Base-by-base conservation (phyloP, 2,113 vertebrate species). In the Brienomyrus brachyistius region DNA sequence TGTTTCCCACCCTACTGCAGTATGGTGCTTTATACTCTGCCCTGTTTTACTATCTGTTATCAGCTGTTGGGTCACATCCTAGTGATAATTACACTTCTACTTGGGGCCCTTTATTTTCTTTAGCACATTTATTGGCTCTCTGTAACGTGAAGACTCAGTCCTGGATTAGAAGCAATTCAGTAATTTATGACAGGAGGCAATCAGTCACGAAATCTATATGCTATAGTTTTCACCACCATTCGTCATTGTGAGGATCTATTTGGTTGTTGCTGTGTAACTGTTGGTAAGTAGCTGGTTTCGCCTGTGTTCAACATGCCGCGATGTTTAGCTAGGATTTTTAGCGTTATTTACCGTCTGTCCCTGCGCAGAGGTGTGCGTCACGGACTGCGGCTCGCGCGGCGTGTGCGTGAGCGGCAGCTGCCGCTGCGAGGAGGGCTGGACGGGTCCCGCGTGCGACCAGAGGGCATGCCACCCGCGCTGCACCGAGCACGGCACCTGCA, bases 351-450 rank as follows among this genome's bases (percentile, higher is more conserved):
- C 74, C 50, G 2, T 35, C 86, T 31, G 4, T 85, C 83, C 56
- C 59, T 11, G 87, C 23, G 4, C 94, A 99, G 98, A 99, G 87
- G 94, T 99, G 86, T 99, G 98, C 23, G 93, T 96, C 0, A 96
- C 94, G 92, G 98, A 98, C 95, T 99, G 98, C 0, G 97, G 98
- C 92, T 90, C 97, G 0, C 98, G 97, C 0, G 98, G 98, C 0
- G 96, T 97, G 19, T 99, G 98, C 96, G 94, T 98, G 94, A 96
- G 97, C 0, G 97, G 98, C 0, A 92, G 94, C 0, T 99, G 98
- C 90, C 98, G 97, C 92, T 99, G 98, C 23, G 97, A 98, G 93
- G 98, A 99, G 82, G 98, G 98, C 94, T 99, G 98, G 98, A 96
- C 97, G 0, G 98, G 98, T 4, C 54, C 97, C 0, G 95, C 96